Conservation (phyloP, 1,140 invertebrate species). For the Probaryconus sp. region DNA sequence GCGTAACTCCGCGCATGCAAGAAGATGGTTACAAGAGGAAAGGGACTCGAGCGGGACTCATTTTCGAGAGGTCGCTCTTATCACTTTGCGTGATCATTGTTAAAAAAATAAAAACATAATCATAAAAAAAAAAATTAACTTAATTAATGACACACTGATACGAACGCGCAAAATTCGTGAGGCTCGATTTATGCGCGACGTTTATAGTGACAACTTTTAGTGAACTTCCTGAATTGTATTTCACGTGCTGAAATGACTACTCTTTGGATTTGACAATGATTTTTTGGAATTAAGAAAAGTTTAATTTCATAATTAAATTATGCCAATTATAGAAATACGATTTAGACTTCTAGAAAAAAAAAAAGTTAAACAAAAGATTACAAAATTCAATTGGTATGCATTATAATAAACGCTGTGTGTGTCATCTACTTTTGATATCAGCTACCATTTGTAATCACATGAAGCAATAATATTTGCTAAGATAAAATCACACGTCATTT, state of each 20-base stretch:
- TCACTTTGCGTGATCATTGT: slow-evolving; percentile 27
- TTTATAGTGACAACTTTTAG: slow-evolving; percentile 48
- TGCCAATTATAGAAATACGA: not conserved
- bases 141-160: slow-evolving; percentile 62
- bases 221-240: slow-evolving; percentile 25
- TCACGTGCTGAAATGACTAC: too few relatives aligned
- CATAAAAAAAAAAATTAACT: not conserved
- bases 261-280: too few relatives aligned
- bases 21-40: slow-evolving; percentile 45
- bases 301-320: too few relatives aligned
- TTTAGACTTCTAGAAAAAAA: slow-evolving; percentile 10
- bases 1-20: slow-evolving; percentile 58
- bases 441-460: too few relatives aligned
- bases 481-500: too few relatives aligned
- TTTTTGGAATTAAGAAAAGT: too few relatives aligned
- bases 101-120: too few relatives aligned
- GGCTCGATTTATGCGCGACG: slow-evolving; percentile 61
- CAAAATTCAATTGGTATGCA: slow-evolving; percentile 32
- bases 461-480: too few relatives aligned
- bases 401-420: slow-evolving; percentile 23
- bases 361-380: slow-evolving; percentile 27
- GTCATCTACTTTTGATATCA: too few relatives aligned
- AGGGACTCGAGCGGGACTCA: slow-evolving; percentile 33
- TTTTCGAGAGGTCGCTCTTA: slow-evolving; percentile 38
- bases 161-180: slow-evolving; percentile 53